Base-by-base conservation (phyloP, 2,113 vertebrate genomes). In the Asarcornis scutulata region DNA sequence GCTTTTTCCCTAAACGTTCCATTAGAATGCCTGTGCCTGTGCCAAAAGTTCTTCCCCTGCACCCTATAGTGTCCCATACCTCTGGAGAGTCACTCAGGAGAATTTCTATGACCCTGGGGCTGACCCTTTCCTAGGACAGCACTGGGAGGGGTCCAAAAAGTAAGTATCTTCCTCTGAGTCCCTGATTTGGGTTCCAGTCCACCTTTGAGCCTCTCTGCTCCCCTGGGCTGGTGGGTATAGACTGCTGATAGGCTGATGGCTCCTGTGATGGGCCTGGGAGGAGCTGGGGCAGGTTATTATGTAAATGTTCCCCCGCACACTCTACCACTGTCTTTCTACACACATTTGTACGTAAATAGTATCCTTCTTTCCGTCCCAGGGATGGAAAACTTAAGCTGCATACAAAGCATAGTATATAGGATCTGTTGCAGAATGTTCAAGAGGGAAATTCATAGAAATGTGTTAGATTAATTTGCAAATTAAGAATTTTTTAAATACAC, bases 111-210 rank as follows among this genome's bases (percentile, higher is more conserved):
- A 62, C 46, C 15, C 14, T 17, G 20, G 38, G 44, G 44, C 44
- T 67, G 12, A 86, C 13, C 7, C 11, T 60, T 23, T 68, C 13
- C 68, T 48, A 6, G 16, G 27, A 53, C 29, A 60, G 17, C 4
- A 15, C 21, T 68, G 29, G 18, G 34, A 62, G 13, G 1, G 1
- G 8, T 9, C 55, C 3, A 1, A 29, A 31, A 27, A 55, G 11
- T 2, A 3, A 75, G 29, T 22, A 4, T 7, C 32, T 11, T 68
- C 48, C 13, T 60, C 38, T 22, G 38, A 60, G 25, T 46, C 20
- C 46, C 21, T 62, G 12, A 46, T 26, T 62, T 53, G 29, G 13
- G 7, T 68, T 86, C 14, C 68, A 62, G 8, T 13, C 16, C 1
- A 1, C 13, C 20, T 13, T 63, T 52, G 29, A 18, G 8, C 8